Conservation (phyloP, 2,888 invertebrate genomes). For the Chymomyza fuscimana region DNA sequence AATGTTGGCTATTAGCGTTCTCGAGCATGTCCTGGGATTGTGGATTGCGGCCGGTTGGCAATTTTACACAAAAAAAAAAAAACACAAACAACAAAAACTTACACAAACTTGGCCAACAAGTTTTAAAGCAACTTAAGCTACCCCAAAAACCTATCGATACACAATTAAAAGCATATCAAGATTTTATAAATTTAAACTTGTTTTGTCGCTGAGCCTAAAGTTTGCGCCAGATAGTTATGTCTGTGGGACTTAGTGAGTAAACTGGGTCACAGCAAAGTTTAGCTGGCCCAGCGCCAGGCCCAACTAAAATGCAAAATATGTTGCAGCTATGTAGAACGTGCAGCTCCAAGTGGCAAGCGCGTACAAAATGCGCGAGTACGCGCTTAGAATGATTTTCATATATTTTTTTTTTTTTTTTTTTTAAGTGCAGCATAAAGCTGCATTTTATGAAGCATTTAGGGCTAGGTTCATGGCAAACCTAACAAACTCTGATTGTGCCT, state of each 20-base stretch:
- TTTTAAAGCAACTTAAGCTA: background rate
- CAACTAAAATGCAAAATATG: slow-evolving; percentile 44
- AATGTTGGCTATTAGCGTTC: slow-evolving; percentile 57
- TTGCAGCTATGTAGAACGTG: background rate
- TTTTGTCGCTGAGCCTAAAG: background rate
- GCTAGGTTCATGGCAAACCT: slow-evolving; percentile 1
- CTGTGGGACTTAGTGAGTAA: background rate
- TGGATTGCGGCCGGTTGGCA: background rate
- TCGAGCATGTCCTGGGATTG: slow-evolving; percentile 33
- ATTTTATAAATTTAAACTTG: background rate
- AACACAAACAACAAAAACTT: too few species aligned
- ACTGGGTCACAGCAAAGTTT: slow-evolving; percentile 32
- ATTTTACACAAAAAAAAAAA: background rate
- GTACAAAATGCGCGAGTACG: slow-evolving; percentile 13
- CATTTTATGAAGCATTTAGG: slow-evolving; percentile 48
- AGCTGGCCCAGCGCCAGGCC: slow-evolving; percentile 13
- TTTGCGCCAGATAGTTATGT: background rate
- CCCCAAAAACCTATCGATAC: background rate
- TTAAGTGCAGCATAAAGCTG: slow-evolving; percentile 28
- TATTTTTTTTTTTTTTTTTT: background rate
- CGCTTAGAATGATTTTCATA: slow-evolving; percentile 31
- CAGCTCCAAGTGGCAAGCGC: background rate
- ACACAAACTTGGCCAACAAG: background rate
- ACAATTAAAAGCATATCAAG: background rate
- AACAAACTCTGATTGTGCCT: background rate